These are phyloP conservation scores for Margarornis squamiger DNA, from an alignment of 2,797 vertebrate genomes.

Conservation along the genomic window DNA sequence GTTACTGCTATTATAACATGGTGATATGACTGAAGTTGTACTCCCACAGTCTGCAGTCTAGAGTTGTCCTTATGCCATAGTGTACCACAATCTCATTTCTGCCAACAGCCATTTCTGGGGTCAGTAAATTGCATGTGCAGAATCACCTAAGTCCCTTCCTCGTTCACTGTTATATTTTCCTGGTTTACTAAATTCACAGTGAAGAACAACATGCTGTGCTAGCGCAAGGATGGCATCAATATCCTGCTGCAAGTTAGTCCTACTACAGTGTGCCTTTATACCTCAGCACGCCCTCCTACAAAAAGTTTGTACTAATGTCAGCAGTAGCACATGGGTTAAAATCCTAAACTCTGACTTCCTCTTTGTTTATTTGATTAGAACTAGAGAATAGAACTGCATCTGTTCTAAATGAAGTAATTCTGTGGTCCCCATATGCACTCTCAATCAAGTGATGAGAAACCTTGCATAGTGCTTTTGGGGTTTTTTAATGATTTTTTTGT, in stretches of 20 bases:
- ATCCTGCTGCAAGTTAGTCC: neutral
- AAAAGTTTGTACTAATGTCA: neutral
- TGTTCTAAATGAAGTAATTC: neutral
- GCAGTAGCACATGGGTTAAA: neutral
- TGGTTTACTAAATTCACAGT: neutral
- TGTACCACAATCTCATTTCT: neutral
- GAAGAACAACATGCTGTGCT: neutral
- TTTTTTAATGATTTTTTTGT: neutral
- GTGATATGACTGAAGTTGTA: neutral
- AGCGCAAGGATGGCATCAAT: neutral
- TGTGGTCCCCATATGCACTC: neutral
- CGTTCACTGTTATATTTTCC: neutral
- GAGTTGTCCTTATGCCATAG: neutral
- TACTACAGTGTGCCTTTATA: neutral
- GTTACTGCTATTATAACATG: neutral
- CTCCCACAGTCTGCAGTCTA: rapidly evolving
- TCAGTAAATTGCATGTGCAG: neutral
- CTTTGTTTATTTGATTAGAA: neutral
- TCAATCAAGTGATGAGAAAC: neutral
- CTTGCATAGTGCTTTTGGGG: rapidly evolving
- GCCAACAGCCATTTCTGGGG: neutral
- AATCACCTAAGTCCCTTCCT: neutral
- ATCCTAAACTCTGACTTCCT: neutral
- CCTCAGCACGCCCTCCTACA: neutral
- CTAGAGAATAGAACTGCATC: neutral